These are phyloP conservation scores for Trichonephila inaurata DNA, from an alignment of 1,140 invertebrate species.

Conservation along the genomic window DNA sequence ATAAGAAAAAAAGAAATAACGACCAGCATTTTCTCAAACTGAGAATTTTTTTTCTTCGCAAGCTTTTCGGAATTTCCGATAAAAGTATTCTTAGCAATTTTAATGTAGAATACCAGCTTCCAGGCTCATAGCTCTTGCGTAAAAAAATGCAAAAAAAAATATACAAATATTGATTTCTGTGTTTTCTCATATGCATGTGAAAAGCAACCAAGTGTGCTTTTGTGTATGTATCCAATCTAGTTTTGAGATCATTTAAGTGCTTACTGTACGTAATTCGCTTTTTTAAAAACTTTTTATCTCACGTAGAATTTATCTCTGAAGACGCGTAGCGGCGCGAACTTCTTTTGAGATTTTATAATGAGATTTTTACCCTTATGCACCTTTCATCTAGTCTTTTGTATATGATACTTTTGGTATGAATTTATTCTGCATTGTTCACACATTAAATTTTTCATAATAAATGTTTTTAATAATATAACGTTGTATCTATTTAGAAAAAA, in stretches of 20 bases:
- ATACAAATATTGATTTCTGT: neutral
- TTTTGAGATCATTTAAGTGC: neutral
- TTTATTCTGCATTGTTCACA: neutral
- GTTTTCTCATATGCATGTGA: conserved; percentile 1
- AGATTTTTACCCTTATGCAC: neutral
- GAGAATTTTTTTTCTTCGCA: neutral
- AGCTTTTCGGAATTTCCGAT: neutral
- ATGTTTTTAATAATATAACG: neutral
- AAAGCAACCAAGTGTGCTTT: neutral
- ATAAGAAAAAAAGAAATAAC: neutral
- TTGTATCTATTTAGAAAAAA: neutral
- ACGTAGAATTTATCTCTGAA: neutral
- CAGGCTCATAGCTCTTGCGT: neutral
- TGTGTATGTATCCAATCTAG: neutral
- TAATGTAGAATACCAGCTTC: neutral
- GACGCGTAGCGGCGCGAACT: neutral
- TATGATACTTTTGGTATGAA: neutral
- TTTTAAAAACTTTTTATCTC: neutral
- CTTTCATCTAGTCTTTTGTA: neutral
- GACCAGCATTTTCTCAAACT: neutral
- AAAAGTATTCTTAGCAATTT: neutral
- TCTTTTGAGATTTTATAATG: conserved; percentile 23
- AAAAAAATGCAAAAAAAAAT: neutral
- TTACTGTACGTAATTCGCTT: neutral
- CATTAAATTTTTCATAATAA: conserved; percentile 6